A percentile compares a stretch with the other conserved stretches of the same genome.
Conservation (phyloP, 2,888 invertebrate species). For the Dichetophora obliterata region DNA sequence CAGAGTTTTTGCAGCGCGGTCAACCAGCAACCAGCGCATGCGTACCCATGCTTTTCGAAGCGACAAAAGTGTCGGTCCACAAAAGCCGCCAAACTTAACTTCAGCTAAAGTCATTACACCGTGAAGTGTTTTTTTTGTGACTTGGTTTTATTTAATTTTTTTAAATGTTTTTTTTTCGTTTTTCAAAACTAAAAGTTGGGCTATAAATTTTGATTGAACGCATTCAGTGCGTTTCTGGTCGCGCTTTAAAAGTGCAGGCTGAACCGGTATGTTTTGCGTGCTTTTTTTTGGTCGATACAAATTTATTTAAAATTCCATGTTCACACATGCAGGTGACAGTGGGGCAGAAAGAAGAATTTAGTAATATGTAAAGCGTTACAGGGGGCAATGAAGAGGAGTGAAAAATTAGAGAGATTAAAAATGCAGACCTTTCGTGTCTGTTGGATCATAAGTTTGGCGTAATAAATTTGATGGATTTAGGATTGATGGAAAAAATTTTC, state of each 20-base stretch:
- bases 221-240: conserved; percentile 8
- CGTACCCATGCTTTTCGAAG: background rate
- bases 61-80: background rate
- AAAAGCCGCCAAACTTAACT: background rate
- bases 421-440: no score
- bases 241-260: background rate
- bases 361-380: no score
- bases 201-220: conserved; percentile 21
- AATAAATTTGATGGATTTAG: no score
- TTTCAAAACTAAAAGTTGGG: background rate
- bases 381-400: no score
- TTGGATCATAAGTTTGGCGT: no score
- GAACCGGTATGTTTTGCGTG: background rate
- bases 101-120: conserved; percentile 12
- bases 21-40: conserved; percentile 4
- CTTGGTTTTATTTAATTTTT: background rate
- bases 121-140: background rate
- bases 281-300: background rate
- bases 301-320: background rate
- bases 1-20: conserved; percentile 40
- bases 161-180: background rate
- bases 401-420: no score
- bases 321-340: background rate
- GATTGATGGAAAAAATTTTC: no score
- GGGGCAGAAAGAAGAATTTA: no score